Percentiles rank a stretch among this genome's conserved stretches.
phyloP scores from a whole-genome alignment of 1,140 invertebrate species.

The Drosophila truncata region DNA sequence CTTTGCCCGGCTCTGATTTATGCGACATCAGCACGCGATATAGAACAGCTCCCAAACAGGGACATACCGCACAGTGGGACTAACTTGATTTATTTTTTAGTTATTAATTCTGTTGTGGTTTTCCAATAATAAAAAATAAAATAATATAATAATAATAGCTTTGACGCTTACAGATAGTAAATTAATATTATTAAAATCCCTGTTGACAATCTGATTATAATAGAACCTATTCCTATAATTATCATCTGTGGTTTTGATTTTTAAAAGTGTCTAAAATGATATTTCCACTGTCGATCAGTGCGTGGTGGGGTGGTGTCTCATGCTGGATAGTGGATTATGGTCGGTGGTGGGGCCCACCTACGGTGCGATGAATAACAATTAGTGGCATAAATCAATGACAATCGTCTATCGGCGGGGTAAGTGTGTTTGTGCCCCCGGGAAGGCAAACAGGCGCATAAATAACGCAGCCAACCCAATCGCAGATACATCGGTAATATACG shows the following conservation, averaged over 20 bases:
- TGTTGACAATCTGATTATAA: not conserved
- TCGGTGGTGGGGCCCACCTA: conserved; percentile 57
- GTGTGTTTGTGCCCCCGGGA: conserved; percentile 34
- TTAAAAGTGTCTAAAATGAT: not conserved
- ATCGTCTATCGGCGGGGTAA: conserved; percentile 39
- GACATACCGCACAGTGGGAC: conserved; percentile 12
- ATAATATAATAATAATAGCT: not conserved
- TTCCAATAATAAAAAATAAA: not conserved
- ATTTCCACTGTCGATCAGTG: conserved; percentile 1
- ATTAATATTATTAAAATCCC: not conserved
- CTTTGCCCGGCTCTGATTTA: conserved; percentile 61
- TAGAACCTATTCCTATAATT: too few relatives aligned
- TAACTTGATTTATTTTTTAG: not conserved
- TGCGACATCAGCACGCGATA: conserved; percentile 68
- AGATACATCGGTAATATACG: conserved; percentile 17
- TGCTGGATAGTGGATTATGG: conserved; percentile 12
- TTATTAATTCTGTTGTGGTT: not conserved
- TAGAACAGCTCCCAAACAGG: conserved; percentile 55
- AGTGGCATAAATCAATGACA: conserved; percentile 79
- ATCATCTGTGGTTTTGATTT: too few relatives aligned
- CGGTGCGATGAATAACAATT: conserved; percentile 78
- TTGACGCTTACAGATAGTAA: too few relatives aligned
- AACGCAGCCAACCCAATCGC: conserved; percentile 32
- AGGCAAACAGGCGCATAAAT: conserved; percentile 74
- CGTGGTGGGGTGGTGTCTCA: conserved; percentile 4